Percentiles rank a stretch among this genome's conserved stretches.
Evolutionary conservation across 2,797 vertebrate genomes (phyloP).

Genomic region (Trichosurus vulpecula): DNA sequence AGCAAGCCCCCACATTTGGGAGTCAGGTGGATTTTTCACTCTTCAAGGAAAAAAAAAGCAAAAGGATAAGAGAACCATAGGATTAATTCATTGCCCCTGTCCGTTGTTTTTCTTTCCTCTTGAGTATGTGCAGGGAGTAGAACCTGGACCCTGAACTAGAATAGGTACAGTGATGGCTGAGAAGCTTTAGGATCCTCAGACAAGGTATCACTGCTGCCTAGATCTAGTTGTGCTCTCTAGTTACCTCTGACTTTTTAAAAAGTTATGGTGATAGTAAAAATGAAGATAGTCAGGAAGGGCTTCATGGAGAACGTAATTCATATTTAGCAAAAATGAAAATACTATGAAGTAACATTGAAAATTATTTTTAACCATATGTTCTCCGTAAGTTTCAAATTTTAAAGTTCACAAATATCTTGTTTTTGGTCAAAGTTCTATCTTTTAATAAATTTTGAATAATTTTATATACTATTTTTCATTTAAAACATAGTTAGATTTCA

Average conservation of each 20-base stretch:
- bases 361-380: not conserved
- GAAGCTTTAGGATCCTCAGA: not conserved
- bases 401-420: not conserved
- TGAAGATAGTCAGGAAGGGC: not conserved
- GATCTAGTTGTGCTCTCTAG: not conserved
- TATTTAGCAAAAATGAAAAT: not conserved
- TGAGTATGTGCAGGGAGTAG: not conserved
- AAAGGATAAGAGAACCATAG: not conserved
- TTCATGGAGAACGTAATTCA: not conserved
- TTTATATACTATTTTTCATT: slow-evolving; percentile 35
- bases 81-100: not conserved
- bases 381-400: not conserved
- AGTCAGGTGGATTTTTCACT: not conserved
- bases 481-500: slow-evolving; percentile 59
- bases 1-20: not conserved
- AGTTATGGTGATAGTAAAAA: not conserved
- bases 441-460: slow-evolving; percentile 45
- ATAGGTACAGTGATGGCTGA: not conserved
- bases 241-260: not conserved
- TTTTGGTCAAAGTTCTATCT: slow-evolving; percentile 36
- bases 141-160: not conserved
- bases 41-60: not conserved
- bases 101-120: not conserved
- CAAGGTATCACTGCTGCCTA: not conserved
- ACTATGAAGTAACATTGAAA: not conserved